phyloP scores from a whole-genome alignment of 2,888 invertebrate genomes.

The Phanerotoma sp. region DNA sequence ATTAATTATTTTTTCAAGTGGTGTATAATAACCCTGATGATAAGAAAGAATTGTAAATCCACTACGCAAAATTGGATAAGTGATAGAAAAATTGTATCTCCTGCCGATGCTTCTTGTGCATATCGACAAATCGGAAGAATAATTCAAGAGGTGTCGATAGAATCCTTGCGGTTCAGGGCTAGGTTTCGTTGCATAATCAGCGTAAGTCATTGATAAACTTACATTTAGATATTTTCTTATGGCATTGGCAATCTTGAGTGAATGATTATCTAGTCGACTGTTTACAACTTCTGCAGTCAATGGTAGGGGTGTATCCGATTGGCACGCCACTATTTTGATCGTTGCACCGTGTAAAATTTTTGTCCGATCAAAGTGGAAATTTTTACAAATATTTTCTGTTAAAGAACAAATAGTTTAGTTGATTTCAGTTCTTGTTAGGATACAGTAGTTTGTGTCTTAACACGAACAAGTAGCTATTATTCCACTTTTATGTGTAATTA shows the following conservation, averaged over 20 bases:
- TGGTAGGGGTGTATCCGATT: neutral
- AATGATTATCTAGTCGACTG: neutral
- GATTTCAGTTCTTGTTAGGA: too few species aligned
- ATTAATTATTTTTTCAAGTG: neutral
- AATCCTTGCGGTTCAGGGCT: neutral
- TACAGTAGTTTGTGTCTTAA: too few species aligned
- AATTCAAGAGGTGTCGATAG: neutral
- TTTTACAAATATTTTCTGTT: neutral
- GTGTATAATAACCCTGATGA: neutral
- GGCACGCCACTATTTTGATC: neutral
- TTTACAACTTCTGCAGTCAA: neutral
- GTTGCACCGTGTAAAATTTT: neutral
- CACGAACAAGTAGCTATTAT: too few species aligned
- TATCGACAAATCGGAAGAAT: neutral
- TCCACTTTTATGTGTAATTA: too few species aligned
- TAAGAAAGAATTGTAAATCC: neutral
- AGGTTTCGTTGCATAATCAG: neutral
- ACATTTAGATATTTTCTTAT: neutral
- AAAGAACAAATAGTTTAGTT: neutral
- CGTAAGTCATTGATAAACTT: neutral
- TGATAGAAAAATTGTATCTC: neutral
- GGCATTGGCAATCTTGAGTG: neutral
- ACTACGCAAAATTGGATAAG: neutral
- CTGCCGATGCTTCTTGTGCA: neutral
- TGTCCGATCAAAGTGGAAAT: neutral